phyloP scores from a whole-genome alignment of 2,888 invertebrate genomes.

The Drosophila leonis region DNA sequence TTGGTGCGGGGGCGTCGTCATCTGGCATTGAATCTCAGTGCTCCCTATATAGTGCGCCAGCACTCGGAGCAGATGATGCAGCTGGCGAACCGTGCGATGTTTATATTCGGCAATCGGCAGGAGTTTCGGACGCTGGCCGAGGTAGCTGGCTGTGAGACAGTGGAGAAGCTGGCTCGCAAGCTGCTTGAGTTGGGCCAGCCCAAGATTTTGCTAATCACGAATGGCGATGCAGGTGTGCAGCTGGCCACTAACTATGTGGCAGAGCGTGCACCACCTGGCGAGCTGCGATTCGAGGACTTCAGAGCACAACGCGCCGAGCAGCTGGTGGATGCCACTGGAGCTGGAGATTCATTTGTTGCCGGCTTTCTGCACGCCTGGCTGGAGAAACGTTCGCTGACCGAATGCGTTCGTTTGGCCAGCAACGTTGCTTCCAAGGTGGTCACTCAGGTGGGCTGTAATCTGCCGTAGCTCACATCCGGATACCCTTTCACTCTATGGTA shows the following conservation, averaged over 20 bases:
- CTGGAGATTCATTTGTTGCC: slow-evolving; percentile 88
- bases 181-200: slow-evolving; percentile 47
- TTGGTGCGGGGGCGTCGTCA: slow-evolving; percentile 84
- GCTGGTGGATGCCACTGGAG: slow-evolving; percentile 87
- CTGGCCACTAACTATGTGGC: slow-evolving; percentile 84
- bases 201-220: slow-evolving; percentile 88
- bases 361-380: slow-evolving; percentile 87
- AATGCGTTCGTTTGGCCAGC: slow-evolving; percentile 86
- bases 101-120: slow-evolving; percentile 87
- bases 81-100: slow-evolving; percentile 85
- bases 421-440: slow-evolving; percentile 86
- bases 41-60: slow-evolving; percentile 86
- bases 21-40: slow-evolving; percentile 87
- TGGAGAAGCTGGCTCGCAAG: slow-evolving; percentile 64
- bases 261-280: slow-evolving; percentile 62
- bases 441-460: slow-evolving; percentile 86
- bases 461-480: slow-evolving; percentile 74
- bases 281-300: slow-evolving; percentile 70
- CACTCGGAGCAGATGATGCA: slow-evolving; percentile 84
- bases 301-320: slow-evolving; percentile 84
- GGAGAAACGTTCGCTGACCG: slow-evolving; percentile 82
- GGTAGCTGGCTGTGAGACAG: slow-evolving; percentile 64
- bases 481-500: not conserved
- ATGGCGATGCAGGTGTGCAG: slow-evolving; percentile 87
- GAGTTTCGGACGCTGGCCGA: slow-evolving; percentile 86